Evolutionary conservation across 1,140 invertebrate species (phyloP).

Genomic region (Drosophila arizonae): DNA sequence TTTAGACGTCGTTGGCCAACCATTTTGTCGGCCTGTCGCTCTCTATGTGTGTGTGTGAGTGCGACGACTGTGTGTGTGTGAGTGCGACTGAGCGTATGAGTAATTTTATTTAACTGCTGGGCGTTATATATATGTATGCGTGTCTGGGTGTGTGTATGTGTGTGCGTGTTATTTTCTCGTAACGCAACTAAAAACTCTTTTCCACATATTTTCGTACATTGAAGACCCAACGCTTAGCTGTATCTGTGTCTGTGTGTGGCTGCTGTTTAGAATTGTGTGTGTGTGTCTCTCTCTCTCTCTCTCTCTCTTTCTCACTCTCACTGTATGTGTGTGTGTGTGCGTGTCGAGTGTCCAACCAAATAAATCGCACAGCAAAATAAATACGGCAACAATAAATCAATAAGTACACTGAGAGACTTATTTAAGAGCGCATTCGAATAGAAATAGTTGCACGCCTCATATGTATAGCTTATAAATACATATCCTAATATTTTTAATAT

Average conservation of each 20-base stretch:
- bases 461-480: background rate
- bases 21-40: conserved; percentile 69
- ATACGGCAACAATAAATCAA: conserved; percentile 69
- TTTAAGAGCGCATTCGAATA: conserved; percentile 20
- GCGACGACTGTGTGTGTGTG: conserved; percentile 33
- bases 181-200: conserved; percentile 68
- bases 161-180: conserved; percentile 57
- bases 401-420: conserved; percentile 58
- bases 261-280: conserved; percentile 34
- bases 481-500: too few relatives aligned
- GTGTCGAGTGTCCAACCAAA: conserved; percentile 46
- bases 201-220: conserved; percentile 53
- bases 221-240: conserved; percentile 21
- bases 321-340: conserved; percentile 4
- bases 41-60: conserved; percentile 38
- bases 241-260: conserved; percentile 27
- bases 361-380: conserved; percentile 70
- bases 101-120: conserved; percentile 47
- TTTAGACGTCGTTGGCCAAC: conserved; percentile 76
- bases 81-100: conserved; percentile 56
- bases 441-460: background rate
- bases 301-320: too few relatives aligned
- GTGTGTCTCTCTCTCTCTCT: conserved; percentile 23
- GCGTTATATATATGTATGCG: conserved; percentile 17
- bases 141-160: conserved; percentile 39